Evolutionary conservation across 1,140 invertebrate genomes (phyloP).

Genomic region (Trichonephila inaurata): DNA sequence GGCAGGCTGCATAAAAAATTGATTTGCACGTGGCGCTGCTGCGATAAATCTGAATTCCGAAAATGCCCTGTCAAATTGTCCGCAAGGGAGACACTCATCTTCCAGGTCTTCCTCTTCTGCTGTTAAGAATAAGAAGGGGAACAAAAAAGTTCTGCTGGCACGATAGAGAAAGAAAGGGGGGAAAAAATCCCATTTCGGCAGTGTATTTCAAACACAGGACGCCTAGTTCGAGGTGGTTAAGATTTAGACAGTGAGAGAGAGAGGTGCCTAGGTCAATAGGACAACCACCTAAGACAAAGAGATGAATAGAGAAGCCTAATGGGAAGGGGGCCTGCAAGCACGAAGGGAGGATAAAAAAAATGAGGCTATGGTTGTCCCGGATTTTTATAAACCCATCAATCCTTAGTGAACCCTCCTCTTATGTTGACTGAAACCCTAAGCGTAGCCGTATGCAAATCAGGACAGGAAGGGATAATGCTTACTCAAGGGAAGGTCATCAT

Average conservation of each 20-base stretch:
- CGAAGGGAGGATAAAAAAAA: background rate
- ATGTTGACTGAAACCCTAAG: background rate
- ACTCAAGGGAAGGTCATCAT: conserved; percentile 66
- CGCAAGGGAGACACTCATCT: conserved; percentile 76
- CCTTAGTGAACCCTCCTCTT: conserved; percentile 6
- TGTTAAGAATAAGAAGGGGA: background rate
- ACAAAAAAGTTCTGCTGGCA: background rate
- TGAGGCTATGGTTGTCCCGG: conserved; percentile 36
- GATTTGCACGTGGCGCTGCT: conserved; percentile 76
- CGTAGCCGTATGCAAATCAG: conserved; percentile 63
- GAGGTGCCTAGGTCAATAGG: conserved; percentile 53
- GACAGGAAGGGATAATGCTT: conserved; percentile 40
- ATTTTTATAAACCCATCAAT: conserved; percentile 65
- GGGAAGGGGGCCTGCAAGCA: background rate
- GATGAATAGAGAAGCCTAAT: conserved; percentile 66
- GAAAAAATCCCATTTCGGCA: conserved; percentile 11
- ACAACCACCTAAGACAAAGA: conserved; percentile 51
- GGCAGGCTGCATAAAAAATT: conserved; percentile 74
- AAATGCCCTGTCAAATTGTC: conserved; percentile 77
- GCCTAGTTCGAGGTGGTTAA: conserved; percentile 37
- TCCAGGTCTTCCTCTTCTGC: conserved; percentile 15
- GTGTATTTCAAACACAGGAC: background rate
- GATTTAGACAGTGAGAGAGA: background rate
- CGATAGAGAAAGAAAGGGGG: background rate
- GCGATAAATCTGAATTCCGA: conserved; percentile 77